These are phyloP conservation scores for Riptortus pedestris DNA, from an alignment of 1,140 invertebrate species.

Conservation along the genomic window DNA sequence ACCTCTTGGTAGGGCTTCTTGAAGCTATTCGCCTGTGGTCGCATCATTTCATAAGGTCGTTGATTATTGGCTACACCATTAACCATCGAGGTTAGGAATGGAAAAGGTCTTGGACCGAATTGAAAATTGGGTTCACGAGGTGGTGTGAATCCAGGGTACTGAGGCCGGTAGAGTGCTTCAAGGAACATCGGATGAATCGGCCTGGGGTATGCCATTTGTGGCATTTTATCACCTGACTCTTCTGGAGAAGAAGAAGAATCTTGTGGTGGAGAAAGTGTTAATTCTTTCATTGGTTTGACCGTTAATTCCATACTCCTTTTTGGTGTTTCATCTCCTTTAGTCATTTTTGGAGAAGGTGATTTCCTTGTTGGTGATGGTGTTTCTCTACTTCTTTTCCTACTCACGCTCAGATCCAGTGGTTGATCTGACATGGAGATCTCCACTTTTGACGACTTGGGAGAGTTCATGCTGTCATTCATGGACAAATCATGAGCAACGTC, in stretches of 20 bases:
- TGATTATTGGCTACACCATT: conserved; percentile 29
- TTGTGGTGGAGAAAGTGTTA: conserved; percentile 18
- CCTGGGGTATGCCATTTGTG: conserved; percentile 59
- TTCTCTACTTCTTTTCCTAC: conserved; percentile 35
- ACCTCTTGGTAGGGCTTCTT: conserved; percentile 33
- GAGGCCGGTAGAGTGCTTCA: conserved; percentile 55
- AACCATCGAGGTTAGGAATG: conserved; percentile 54
- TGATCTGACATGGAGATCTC: conserved; percentile 41
- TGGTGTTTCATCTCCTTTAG: not conserved
- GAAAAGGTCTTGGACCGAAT: conserved; percentile 40
- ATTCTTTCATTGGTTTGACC: conserved; percentile 3
- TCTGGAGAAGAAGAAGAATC: conserved; percentile 23
- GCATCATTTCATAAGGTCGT: conserved; percentile 30
- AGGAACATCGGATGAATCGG: conserved; percentile 66
- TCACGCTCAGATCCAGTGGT: conserved; percentile 60
- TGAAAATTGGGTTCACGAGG: conserved; percentile 33
- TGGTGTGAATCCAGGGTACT: conserved; percentile 46
- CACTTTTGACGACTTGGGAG: conserved; percentile 31
- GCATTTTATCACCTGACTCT: conserved; percentile 32
- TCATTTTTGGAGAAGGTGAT: conserved; percentile 5
- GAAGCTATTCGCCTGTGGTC: conserved; percentile 29
- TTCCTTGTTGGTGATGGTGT: not conserved
- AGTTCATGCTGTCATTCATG: conserved; percentile 35
- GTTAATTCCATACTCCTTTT: conserved; percentile 38
- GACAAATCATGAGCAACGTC: conserved; percentile 35